Percentiles rank a stretch among this genome's conserved stretches.
These are phyloP conservation scores for Ganaspis sp. DNA, from an alignment of 1,140 invertebrate genomes.

Conservation along the genomic window DNA sequence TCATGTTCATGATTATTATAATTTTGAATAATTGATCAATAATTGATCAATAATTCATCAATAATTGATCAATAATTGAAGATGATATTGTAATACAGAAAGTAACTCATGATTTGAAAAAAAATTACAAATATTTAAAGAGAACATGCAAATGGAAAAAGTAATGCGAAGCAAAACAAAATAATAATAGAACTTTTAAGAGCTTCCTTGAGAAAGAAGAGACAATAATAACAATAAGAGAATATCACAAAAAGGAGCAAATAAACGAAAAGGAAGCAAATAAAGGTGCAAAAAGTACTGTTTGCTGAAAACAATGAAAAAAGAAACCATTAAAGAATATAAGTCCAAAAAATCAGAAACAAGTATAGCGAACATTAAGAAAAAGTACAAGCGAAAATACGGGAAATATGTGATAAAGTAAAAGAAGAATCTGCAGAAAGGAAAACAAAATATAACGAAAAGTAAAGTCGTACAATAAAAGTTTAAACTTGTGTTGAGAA, in stretches of 20 bases:
- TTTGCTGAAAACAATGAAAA: not conserved
- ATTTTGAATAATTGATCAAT: no score
- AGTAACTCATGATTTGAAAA: not conserved
- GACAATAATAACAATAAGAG: not conserved
- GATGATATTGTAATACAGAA: not conserved
- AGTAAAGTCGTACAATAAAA: not conserved
- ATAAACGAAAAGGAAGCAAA: not conserved
- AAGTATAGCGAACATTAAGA: not conserved
- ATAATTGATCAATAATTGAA: no score
- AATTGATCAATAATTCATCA: no score
- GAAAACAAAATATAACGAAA: conserved; percentile 2
- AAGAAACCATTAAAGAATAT: not conserved
- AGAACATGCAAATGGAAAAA: not conserved
- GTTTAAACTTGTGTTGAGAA: not conserved
- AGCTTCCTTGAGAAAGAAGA: not conserved
- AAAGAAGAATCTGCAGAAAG: not conserved
- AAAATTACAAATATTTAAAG: not conserved
- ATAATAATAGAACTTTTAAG: not conserved
- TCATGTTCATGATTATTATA: no score
- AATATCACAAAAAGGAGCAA: not conserved
- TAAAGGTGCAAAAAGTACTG: not conserved
- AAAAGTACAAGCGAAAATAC: not conserved
- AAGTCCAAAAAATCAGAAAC: not conserved
- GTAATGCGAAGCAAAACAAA: not conserved
- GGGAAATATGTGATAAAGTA: not conserved